A percentile compares a stretch with the other conserved stretches of the same genome.
phyloP scores from a whole-genome alignment of 2,113 vertebrate species.

The Cyprinodon brontotheroides region DNA sequence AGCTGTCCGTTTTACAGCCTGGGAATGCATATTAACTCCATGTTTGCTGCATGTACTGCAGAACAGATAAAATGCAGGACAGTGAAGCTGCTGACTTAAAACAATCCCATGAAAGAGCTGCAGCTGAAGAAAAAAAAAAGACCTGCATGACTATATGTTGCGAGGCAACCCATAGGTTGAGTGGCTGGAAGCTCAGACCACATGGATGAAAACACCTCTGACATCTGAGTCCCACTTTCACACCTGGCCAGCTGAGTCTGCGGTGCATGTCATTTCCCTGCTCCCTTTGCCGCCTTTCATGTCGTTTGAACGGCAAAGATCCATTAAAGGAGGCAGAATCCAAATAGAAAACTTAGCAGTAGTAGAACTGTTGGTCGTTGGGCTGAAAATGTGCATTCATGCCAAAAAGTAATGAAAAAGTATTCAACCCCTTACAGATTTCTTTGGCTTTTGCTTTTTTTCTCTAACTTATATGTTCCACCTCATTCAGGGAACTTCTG shows the following conservation, averaged over 20 bases:
- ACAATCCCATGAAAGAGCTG: not conserved
- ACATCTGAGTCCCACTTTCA: conserved; percentile 8
- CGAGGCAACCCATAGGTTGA: conserved; percentile 1
- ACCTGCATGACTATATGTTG: not conserved
- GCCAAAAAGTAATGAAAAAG: not conserved
- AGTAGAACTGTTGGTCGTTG: not conserved
- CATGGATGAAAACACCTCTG: not conserved
- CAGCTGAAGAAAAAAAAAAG: not conserved
- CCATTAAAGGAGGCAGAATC: conserved; percentile 6
- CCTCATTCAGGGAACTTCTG: not conserved
- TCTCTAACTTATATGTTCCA: not conserved
- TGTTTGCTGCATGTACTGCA: not conserved
- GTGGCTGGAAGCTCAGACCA: not conserved
- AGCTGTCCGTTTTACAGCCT: not conserved
- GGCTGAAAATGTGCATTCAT: not conserved
- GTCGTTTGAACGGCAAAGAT: not conserved
- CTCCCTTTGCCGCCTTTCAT: not conserved
- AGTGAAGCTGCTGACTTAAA: conserved; percentile 1
- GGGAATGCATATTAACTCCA: not conserved
- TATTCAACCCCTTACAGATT: not conserved
- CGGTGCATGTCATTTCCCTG: conserved; percentile 6
- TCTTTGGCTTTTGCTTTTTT: not conserved
- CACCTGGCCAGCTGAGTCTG: conserved; percentile 6
- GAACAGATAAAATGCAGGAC: conserved; percentile 4
- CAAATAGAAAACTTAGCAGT: not conserved